These are phyloP conservation scores for Glaucopsyche alexis DNA, from an alignment of 2,888 invertebrate species.

Conservation along the genomic window DNA sequence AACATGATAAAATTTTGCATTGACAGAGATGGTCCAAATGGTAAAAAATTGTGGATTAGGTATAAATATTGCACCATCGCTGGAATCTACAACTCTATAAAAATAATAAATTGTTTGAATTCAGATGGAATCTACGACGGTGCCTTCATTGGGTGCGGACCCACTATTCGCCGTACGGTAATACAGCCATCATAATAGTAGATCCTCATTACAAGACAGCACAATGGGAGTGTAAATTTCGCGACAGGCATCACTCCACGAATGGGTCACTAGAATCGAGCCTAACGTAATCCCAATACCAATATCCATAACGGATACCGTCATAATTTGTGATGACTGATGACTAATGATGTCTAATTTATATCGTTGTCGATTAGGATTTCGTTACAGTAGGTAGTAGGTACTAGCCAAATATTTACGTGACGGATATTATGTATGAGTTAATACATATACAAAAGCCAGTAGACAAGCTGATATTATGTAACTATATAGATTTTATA, in stretches of 20 bases:
- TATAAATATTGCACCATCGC: too few relatives aligned
- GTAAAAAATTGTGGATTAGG: too few relatives aligned
- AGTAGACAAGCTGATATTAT: background rate
- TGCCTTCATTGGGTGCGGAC: background rate
- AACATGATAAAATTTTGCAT: too few relatives aligned
- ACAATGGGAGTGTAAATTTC: slow-evolving; percentile 15
- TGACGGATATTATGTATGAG: too few relatives aligned
- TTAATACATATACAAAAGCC: background rate
- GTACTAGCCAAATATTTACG: background rate
- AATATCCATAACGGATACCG: slow-evolving; percentile 17
- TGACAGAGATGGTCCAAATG: too few relatives aligned
- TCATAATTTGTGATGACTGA: background rate
- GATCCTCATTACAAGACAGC: background rate
- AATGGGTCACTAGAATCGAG: background rate
- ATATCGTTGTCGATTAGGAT: background rate
- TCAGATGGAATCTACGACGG: background rate
- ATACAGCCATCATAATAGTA: background rate
- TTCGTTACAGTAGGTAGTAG: background rate
- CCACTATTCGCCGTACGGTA: background rate
- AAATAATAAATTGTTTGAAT: background rate
- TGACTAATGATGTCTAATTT: background rate
- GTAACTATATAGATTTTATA: background rate
- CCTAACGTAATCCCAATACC: slow-evolving; percentile 1
- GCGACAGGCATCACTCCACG: slow-evolving; percentile 9
- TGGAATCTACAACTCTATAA: background rate